phyloP scores from a whole-genome alignment of 2,113 vertebrate genomes.

The Heptranchias perlo region DNA sequence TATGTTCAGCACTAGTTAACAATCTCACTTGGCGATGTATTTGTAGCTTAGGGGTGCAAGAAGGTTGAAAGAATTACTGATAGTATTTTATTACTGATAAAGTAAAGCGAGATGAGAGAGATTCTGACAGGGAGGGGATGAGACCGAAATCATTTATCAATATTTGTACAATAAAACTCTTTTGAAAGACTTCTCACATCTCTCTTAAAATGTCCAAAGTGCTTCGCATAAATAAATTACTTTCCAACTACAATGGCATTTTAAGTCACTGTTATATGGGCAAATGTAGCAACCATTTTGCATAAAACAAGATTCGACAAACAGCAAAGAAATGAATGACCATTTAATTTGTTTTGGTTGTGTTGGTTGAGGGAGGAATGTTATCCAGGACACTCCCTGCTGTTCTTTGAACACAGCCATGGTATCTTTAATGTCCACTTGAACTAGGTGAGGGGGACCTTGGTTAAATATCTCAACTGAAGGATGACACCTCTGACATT shows the following conservation, averaged over 20 bases:
- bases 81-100: neutral
- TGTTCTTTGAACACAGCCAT: neutral
- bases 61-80: neutral
- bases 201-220: neutral
- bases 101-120: neutral
- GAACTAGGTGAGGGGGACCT: no score
- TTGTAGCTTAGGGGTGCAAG: neutral
- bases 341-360: neutral
- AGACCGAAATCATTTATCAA: neutral
- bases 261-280: neutral
- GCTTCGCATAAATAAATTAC: neutral
- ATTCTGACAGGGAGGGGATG: neutral
- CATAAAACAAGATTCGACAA: neutral
- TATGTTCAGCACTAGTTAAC: neutral
- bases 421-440: neutral
- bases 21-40: neutral
- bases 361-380: neutral
- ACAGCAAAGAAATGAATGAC: neutral
- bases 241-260: neutral
- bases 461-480: neutral
- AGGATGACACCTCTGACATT: neutral
- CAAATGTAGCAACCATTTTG: neutral
- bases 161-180: neutral
- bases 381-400: neutral
- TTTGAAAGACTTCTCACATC: neutral